Conservation (phyloP, 2,888 invertebrate genomes). For the Bimastos eiseni region DNA sequence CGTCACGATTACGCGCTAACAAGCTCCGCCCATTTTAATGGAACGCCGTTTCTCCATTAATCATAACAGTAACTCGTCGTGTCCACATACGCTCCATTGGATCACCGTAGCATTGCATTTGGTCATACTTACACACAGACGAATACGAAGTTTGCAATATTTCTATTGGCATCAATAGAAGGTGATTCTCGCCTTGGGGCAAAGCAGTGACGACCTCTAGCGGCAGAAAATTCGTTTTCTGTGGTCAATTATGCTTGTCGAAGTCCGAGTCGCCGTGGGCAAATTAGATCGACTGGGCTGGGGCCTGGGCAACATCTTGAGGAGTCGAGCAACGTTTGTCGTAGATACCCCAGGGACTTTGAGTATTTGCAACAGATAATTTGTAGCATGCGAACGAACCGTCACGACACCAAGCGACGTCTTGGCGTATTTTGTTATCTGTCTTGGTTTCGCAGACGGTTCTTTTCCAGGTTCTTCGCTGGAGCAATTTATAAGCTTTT, state of each 20-base stretch:
- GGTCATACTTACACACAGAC: slow-evolving; percentile 3
- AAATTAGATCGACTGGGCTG: not conserved
- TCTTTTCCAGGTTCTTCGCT: not conserved
- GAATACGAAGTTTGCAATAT: not conserved
- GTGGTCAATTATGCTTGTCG: not conserved
- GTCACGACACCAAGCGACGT: not conserved
- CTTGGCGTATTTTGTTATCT: not conserved
- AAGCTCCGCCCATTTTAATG: slow-evolving; percentile 22
- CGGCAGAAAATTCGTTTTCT: not conserved
- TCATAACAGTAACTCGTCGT: not conserved
- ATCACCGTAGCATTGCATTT: not conserved
- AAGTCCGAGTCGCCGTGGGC: not conserved
- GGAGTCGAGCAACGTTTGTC: not conserved
- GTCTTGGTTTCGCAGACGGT: not conserved
- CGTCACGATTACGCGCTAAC: slow-evolving; percentile 18
- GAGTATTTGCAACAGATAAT: not conserved
- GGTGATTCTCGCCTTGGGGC: slow-evolving; percentile 13
- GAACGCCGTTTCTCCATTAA: slow-evolving; percentile 24
- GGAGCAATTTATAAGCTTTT: not conserved
- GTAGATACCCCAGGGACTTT: not conserved
- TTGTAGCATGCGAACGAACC: not conserved
- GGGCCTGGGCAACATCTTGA: not conserved
- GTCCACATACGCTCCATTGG: not conserved
- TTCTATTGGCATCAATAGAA: slow-evolving; percentile 13
- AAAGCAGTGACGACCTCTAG: not conserved